Evolutionary conservation across 2,113 vertebrate species (phyloP).

Genomic region (Brienomyrus brachyistius): DNA sequence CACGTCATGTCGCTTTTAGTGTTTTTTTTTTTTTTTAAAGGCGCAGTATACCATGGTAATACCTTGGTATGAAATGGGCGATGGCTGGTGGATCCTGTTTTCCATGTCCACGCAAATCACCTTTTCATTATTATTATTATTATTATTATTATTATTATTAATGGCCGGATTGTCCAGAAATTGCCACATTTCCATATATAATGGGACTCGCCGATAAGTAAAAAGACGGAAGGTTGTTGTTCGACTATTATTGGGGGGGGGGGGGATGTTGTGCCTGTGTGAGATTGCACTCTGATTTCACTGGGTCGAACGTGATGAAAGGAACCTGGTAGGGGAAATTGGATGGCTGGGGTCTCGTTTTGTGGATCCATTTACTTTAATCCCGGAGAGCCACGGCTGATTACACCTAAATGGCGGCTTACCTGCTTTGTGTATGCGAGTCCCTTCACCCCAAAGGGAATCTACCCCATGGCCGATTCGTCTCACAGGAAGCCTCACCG

Average conservation of each 20-base stretch:
- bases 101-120: neutral
- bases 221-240: neutral
- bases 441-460: neutral
- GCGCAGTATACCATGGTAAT: neutral
- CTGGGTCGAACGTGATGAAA: neutral
- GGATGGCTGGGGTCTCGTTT: neutral
- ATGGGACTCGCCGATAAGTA: neutral
- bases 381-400: neutral
- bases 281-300: neutral
- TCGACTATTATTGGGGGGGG: neutral
- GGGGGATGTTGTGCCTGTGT: neutral
- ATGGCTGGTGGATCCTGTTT: neutral
- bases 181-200: neutral
- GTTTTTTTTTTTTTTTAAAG: neutral
- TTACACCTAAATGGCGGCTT: neutral
- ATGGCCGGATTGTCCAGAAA: neutral
- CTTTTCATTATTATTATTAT: neutral
- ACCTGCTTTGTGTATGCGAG: neutral
- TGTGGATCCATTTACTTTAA: neutral
- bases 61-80: no score
- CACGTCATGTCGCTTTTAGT: neutral
- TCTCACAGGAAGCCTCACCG: neutral
- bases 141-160: neutral
- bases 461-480: neutral
- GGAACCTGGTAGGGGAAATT: neutral